Conservation (phyloP, 1,140 invertebrate genomes). For the Eciton burchellii region DNA sequence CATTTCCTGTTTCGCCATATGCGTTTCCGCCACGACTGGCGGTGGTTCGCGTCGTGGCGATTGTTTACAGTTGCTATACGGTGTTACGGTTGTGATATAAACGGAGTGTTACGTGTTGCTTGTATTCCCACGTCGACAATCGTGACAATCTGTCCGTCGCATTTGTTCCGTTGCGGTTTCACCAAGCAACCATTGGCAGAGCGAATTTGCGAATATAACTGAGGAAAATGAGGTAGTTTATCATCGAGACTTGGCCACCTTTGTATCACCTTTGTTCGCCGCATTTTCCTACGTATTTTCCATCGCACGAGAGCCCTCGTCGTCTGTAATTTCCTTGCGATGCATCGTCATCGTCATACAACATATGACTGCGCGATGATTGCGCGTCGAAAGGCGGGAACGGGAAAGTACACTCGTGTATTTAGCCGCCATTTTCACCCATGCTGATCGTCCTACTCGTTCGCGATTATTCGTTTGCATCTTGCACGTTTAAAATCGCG, state of each 20-base stretch:
- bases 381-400: neutral
- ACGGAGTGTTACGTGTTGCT: too few species aligned
- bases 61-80: slow-evolving; percentile 24
- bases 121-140: neutral
- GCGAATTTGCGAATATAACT: slow-evolving; percentile 7
- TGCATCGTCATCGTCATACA: neutral
- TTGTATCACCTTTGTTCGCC: neutral
- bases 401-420: neutral
- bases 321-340: too few species aligned
- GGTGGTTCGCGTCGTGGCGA: slow-evolving; percentile 16
- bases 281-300: too few species aligned
- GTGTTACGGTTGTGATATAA: neutral
- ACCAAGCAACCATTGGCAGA: slow-evolving; percentile 8
- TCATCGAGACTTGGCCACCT: neutral
- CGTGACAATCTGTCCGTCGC: neutral
- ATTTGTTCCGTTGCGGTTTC: slow-evolving; percentile 5
- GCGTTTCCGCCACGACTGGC: slow-evolving; percentile 1
- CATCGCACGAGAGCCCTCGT: neutral
- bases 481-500: neutral
- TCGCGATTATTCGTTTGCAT: neutral
- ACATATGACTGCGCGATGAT: neutral
- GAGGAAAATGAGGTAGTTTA: slow-evolving; percentile 43
- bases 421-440: slow-evolving; percentile 45
- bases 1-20: neutral
- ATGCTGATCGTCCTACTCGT: slow-evolving; percentile 1